These are phyloP conservation scores for Cygnus atratus DNA, from an alignment of 2,113 vertebrate species.

Conservation along the genomic window DNA sequence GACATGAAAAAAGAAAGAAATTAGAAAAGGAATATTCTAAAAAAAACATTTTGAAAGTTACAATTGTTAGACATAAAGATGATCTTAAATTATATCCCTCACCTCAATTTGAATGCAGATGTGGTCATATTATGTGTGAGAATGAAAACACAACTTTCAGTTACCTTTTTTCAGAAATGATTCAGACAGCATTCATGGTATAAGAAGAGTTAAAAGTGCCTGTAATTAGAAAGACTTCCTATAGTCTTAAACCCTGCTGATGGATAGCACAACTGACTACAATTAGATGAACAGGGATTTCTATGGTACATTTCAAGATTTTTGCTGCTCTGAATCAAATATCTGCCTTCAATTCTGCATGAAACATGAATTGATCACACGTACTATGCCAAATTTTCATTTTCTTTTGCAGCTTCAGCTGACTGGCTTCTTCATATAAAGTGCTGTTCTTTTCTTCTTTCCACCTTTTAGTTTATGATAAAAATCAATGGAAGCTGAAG, in stretches of 20 bases:
- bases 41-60: slow-evolving; percentile 52
- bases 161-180: slow-evolving; percentile 35
- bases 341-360: slow-evolving; percentile 69
- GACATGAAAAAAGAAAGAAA: slow-evolving; percentile 70
- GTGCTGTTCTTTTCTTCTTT: slow-evolving; percentile 77
- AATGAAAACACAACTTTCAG: slow-evolving; percentile 52
- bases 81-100: slow-evolving; percentile 29
- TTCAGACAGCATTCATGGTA: not conserved
- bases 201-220: slow-evolving; percentile 39
- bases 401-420: slow-evolving; percentile 78
- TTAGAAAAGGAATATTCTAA: slow-evolving; percentile 48
- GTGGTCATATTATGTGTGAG: slow-evolving; percentile 2
- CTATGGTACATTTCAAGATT: slow-evolving; percentile 49
- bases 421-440: slow-evolving; percentile 76
- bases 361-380: slow-evolving; percentile 73
- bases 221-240: slow-evolving; percentile 56
- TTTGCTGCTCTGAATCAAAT: slow-evolving; percentile 59
- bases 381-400: slow-evolving; percentile 66
- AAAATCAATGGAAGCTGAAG: slow-evolving; percentile 89
- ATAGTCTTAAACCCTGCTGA: slow-evolving; percentile 54
- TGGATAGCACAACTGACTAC: slow-evolving; percentile 6
- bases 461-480: slow-evolving; percentile 81
- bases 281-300: slow-evolving; percentile 48
- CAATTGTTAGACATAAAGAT: slow-evolving; percentile 4
- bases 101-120: slow-evolving; percentile 41